Percentiles rank a stretch among this genome's conserved stretches.
These are phyloP conservation scores for Sardina pilchardus DNA, from an alignment of 2,113 vertebrate species.

Conservation along the genomic window DNA sequence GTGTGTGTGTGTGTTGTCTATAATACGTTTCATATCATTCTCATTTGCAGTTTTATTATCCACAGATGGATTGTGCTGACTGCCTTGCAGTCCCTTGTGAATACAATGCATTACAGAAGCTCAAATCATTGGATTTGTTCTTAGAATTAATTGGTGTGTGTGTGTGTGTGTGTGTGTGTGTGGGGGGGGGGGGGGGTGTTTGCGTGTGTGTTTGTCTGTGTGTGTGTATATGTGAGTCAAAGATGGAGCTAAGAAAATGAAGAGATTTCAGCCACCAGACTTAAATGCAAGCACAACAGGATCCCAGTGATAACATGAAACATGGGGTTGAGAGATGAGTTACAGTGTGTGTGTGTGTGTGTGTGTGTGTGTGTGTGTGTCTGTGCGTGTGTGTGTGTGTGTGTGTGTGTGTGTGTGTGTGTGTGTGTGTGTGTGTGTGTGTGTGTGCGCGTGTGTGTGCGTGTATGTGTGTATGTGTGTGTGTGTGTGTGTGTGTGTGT, in stretches of 20 bases:
- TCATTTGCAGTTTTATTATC: neutral
- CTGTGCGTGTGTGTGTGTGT: too few species aligned
- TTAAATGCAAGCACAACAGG: too few species aligned
- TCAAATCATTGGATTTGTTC: neutral
- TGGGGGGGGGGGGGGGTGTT: neutral
- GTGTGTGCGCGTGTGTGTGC: neutral
- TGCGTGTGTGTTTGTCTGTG: neutral
- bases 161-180: neutral
- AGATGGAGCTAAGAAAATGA: too few species aligned
- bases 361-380: neutral
- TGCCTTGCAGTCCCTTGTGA: neutral
- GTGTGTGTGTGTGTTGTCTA: too few species aligned
- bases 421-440: too few species aligned
- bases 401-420: too few species aligned
- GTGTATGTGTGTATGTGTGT: neutral
- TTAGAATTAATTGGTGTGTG: neutral
- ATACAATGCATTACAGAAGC: neutral
- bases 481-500: neutral
- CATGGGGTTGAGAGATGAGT: too few species aligned
- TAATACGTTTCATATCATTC: too few species aligned
- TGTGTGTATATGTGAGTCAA: neutral
- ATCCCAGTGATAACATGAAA: too few species aligned
- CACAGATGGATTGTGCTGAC: neutral
- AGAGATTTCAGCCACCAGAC: too few species aligned
- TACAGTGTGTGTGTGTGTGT: neutral